These are phyloP conservation scores for Oligia strigilis DNA, from an alignment of 2,888 invertebrate genomes.

Conservation along the genomic window DNA sequence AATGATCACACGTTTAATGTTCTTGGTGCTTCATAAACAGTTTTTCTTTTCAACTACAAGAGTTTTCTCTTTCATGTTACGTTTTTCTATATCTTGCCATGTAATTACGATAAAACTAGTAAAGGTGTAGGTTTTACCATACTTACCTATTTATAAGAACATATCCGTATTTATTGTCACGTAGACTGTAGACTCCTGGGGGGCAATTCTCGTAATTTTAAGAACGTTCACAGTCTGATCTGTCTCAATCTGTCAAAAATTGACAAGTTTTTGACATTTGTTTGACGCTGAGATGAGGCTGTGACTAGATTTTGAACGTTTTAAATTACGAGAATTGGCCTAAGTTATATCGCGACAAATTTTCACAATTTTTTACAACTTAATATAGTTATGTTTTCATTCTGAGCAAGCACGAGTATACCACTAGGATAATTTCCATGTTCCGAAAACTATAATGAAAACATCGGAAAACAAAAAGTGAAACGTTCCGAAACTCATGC, in stretches of 20 bases:
- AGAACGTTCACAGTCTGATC: no score
- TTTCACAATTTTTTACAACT: neutral
- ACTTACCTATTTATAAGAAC: neutral
- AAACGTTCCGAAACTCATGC: conserved; percentile 19
- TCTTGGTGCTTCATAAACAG: conserved; percentile 20
- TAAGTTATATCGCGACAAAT: neutral
- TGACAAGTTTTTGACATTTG: no score
- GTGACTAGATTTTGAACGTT: no score
- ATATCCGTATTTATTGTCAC: neutral
- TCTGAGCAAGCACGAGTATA: neutral
- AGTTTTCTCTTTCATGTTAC: conserved; percentile 9
- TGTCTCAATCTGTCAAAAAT: no score
- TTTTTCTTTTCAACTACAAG: conserved; percentile 4
- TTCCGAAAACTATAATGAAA: conserved; percentile 2
- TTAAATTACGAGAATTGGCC: no score
- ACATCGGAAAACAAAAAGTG: conserved; percentile 9
- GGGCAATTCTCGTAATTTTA: no score
- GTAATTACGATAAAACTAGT: neutral
- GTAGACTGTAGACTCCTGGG: no score
- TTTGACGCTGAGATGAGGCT: no score
- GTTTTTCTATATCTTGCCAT: neutral
- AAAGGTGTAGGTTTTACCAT: neutral
- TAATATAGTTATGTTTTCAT: neutral
- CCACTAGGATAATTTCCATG: neutral
- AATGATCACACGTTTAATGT: conserved; percentile 48